Evolutionary conservation across 2,113 vertebrate genomes (phyloP).

Genomic region (Pandion haliaetus): DNA sequence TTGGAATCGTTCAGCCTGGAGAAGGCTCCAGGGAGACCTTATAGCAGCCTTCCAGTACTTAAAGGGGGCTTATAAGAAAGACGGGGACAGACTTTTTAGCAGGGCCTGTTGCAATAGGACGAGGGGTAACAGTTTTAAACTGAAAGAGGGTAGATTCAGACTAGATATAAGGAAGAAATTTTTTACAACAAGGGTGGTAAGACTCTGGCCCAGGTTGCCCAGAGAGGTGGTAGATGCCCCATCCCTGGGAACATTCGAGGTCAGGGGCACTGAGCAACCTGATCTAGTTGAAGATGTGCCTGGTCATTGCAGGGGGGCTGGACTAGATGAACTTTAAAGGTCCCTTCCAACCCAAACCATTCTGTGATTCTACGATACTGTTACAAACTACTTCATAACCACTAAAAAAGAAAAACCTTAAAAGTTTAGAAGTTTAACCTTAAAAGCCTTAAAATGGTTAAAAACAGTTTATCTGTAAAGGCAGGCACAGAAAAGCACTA

Average conservation of each 20-base stretch:
- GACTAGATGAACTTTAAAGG: neutral
- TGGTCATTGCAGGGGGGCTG: fast-evolving
- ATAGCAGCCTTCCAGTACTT: fast-evolving
- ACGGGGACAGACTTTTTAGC: neutral
- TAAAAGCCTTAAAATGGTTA: neutral
- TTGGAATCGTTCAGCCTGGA: neutral
- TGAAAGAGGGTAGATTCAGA: neutral
- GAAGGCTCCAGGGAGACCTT: neutral
- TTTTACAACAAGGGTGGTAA: neutral
- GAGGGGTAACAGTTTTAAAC: neutral
- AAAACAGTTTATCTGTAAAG: neutral
- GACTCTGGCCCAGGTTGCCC: neutral
- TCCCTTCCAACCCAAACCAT: neutral
- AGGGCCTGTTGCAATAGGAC: fast-evolving
- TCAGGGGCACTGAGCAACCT: neutral
- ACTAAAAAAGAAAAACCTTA: neutral
- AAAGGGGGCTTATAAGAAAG: neutral
- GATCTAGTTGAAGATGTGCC: neutral
- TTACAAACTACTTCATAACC: neutral
- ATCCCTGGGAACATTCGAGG: neutral
- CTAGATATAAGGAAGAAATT: neutral
- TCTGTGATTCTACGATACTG: neutral
- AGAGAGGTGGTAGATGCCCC: neutral
- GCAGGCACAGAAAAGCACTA: neutral
- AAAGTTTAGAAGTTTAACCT: neutral